Percentiles rank a stretch among this genome's conserved stretches.
These are phyloP conservation scores for Columba guinea DNA, from an alignment of 2,797 vertebrate genomes.

Conservation along the genomic window DNA sequence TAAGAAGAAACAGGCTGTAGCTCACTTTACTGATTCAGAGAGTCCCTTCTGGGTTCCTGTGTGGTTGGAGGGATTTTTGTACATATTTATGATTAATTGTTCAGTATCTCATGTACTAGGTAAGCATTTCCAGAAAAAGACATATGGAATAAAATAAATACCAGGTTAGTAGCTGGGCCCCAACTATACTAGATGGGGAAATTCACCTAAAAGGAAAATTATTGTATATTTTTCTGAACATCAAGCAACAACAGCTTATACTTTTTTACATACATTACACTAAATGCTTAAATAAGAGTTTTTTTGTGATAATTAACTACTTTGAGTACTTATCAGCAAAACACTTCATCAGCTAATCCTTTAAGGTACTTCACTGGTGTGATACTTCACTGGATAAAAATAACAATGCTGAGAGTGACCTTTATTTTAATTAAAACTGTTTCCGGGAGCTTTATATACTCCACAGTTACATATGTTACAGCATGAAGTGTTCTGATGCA, in stretches of 20 bases:
- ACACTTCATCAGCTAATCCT: background rate
- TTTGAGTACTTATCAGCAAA: background rate
- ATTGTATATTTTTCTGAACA: background rate
- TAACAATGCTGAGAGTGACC: background rate
- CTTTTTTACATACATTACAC: background rate
- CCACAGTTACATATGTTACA: background rate
- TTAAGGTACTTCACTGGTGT: background rate
- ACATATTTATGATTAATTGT: background rate
- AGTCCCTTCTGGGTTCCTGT: background rate
- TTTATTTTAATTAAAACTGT: slow-evolving; percentile 15
- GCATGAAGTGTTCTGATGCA: background rate
- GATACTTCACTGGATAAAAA: background rate
- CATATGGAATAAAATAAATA: background rate
- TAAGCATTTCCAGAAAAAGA: background rate
- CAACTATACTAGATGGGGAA: background rate
- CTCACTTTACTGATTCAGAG: background rate
- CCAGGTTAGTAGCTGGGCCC: background rate
- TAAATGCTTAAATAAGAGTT: background rate
- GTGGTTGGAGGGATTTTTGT: background rate
- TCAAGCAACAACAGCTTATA: background rate
- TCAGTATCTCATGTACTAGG: background rate
- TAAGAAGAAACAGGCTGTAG: background rate
- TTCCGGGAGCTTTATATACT: background rate
- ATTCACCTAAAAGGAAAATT: background rate
- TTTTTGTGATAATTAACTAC: background rate